Percentiles rank a stretch among this genome's conserved stretches.
phyloP scores from a whole-genome alignment of 2,888 invertebrate species.

The Epistrophella euchroma region DNA sequence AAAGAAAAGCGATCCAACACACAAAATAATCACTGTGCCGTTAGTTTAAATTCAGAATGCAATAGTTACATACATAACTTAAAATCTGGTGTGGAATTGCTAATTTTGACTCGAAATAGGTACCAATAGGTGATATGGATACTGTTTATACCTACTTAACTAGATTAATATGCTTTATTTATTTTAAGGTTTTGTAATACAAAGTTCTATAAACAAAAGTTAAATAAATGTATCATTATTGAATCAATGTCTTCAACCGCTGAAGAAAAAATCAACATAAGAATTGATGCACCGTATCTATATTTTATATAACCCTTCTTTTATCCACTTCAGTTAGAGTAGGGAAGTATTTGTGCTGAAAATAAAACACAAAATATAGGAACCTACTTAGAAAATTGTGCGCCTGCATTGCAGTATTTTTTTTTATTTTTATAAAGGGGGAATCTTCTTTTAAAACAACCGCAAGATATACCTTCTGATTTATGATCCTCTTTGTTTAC shows the following conservation, averaged over 20 bases:
- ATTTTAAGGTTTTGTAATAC: not conserved
- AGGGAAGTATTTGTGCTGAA: not conserved
- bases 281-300: not conserved
- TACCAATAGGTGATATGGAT: too few relatives aligned
- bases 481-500: constrained; percentile 5
- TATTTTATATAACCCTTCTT: not conserved
- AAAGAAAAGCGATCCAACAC: too few relatives aligned
- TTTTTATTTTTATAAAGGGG: not conserved
- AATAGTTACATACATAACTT: too few relatives aligned
- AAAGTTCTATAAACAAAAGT: not conserved
- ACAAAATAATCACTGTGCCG: too few relatives aligned
- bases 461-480: not conserved
- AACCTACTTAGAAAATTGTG: not conserved
- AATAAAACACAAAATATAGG: constrained; percentile 1
- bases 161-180: not conserved
- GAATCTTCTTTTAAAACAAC: not conserved
- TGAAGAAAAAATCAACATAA: not conserved
- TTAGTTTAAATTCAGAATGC: too few relatives aligned
- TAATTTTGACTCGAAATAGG: not conserved
- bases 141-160: not conserved
- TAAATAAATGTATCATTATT: not conserved
- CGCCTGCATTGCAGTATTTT: not conserved
- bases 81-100: not conserved
- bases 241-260: not conserved
- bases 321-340: not conserved